phyloP scores from a whole-genome alignment of 2,113 vertebrate genomes.

The Catharus bicknelli region DNA sequence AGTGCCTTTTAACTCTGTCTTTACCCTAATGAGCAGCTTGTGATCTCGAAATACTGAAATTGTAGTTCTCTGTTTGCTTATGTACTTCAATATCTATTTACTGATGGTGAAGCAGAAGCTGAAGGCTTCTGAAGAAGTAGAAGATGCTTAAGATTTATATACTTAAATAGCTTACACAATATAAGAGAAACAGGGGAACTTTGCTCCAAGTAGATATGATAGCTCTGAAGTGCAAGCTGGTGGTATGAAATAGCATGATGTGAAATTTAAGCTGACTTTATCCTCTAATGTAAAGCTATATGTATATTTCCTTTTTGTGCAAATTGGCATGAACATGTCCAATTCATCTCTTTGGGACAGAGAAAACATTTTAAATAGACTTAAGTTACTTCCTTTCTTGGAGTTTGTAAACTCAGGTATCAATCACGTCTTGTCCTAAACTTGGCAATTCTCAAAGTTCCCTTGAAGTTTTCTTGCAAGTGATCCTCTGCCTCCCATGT shows the following conservation, averaged over 20 bases:
- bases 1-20: conserved; percentile 57
- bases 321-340: not conserved
- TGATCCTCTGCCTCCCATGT: not conserved
- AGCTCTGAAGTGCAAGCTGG: conserved; percentile 15
- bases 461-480: not conserved
- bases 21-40: conserved; percentile 31
- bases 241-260: not conserved
- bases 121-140: not conserved
- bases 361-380: not conserved
- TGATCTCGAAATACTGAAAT: conserved; percentile 43
- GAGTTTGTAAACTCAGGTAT: not conserved
- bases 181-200: conserved; percentile 4
- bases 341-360: not conserved
- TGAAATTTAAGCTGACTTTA: conserved; percentile 27
- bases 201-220: conserved; percentile 31
- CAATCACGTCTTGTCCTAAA: not conserved
- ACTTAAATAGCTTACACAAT: conserved; percentile 49
- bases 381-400: not conserved
- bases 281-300: not conserved
- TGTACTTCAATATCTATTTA: conserved; percentile 59
- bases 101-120: conserved; percentile 51
- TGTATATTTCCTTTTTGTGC: not conserved
- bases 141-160: conserved; percentile 39
- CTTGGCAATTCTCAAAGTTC: not conserved
- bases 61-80: not conserved